Base-by-base conservation (phyloP, 1,140 invertebrate species). In the Scaptodrosophila lebanonensis region DNA sequence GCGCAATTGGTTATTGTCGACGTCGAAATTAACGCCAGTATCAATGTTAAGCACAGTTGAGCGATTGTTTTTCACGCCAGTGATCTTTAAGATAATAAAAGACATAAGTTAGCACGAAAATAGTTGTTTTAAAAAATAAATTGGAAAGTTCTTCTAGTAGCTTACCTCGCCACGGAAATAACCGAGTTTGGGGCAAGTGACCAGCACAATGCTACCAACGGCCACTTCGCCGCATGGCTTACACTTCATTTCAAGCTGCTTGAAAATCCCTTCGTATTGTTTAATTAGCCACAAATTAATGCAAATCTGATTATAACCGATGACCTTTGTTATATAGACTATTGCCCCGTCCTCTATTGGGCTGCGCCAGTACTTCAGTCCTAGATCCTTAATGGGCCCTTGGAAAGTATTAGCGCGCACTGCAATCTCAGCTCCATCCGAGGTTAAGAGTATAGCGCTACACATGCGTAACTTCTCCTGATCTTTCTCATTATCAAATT, bases 31-130 rank as follows among this genome's bases (percentile, higher is more conserved):
- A 4, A 36, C 36, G n/a, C 75, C 69, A 0, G 44, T 50, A 6
- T 79, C 73, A 12, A 82, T 49, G 22, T 79, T 79, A 1, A 11
- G 13, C 0, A 79, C 75, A 11, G 1, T 9, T 18, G 30, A 79
- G 0, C 11, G 3, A 7, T 12, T 32, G 5, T 38, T 30, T 0
- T 29, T 17, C 1, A 5, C 1, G 0, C 15, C 29, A 16, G 29
- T 36, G n/a, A 75, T 15, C 70, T 75, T 12, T 9, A 22, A 11
- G 4, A 8, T 3, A 7, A 12, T 27, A 11, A 18, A 6, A 32
- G 9, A 5, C 20, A 43, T 1, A 3, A 48, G 6, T 39, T 12
- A 17, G 16, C 5, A 4, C 7, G 1, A 6, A 16, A 5, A 11
- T 20, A 5, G 0, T 20, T 15, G 16, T 13, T 11, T 8, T 9